phyloP scores from a whole-genome alignment of 2,797 vertebrate species.

The Gobio occitaniae region DNA sequence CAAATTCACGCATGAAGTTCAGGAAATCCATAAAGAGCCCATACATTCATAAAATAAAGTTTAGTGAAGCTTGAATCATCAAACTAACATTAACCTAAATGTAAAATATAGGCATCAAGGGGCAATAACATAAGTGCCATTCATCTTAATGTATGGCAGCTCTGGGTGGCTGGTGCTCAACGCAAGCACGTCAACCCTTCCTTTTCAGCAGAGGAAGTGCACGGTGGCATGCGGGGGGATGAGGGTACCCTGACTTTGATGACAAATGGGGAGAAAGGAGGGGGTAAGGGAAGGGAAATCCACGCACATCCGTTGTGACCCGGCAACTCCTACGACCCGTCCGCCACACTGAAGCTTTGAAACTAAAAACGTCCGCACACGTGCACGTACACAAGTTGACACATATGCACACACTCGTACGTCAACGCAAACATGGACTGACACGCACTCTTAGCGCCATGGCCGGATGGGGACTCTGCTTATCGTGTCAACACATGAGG shows the following conservation, averaged over 20 bases:
- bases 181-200: constrained; percentile 60
- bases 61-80: constrained; percentile 47
- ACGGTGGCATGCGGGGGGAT: constrained; percentile 68
- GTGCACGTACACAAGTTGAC: constrained; percentile 42
- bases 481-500: constrained; percentile 59
- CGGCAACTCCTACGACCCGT: background rate
- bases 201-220: constrained; percentile 83
- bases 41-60: constrained; percentile 51
- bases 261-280: constrained; percentile 71
- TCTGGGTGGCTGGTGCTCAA: constrained; percentile 66
- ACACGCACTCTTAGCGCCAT: constrained; percentile 52
- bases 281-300: constrained; percentile 45
- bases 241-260: constrained; percentile 66
- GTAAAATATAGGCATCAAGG: constrained; percentile 56
- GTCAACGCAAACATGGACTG: constrained; percentile 66
- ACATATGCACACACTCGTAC: constrained; percentile 46
- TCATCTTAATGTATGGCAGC: constrained; percentile 67
- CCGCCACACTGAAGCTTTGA: constrained; percentile 33
- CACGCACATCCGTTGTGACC: constrained; percentile 1
- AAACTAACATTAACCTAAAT: constrained; percentile 49
- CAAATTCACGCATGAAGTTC: constrained; percentile 19
- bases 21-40: constrained; percentile 53
- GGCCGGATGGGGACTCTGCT: constrained; percentile 64
- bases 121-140: constrained; percentile 68
- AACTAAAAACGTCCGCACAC: constrained; percentile 54